phyloP scores from a whole-genome alignment of 2,888 invertebrate species.

The Tolmerus cingulatus region DNA sequence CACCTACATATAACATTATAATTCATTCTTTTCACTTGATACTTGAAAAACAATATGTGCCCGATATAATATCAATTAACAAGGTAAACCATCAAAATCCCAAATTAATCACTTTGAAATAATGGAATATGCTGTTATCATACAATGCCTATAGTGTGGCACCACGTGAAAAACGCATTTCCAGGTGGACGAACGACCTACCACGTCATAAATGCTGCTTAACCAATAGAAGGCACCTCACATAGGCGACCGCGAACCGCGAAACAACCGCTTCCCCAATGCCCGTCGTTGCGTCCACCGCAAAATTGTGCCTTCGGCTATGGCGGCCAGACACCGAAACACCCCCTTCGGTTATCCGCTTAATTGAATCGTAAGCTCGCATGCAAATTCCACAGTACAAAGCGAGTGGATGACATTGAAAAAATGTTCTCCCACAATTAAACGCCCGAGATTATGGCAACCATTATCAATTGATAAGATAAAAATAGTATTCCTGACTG shows the following conservation, averaged over 20 bases:
- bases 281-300: background rate
- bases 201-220: background rate
- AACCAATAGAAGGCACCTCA: background rate
- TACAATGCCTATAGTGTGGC: background rate
- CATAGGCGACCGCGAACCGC: background rate
- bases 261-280: background rate
- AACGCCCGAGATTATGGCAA: background rate
- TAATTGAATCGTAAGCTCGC: constrained; percentile 7
- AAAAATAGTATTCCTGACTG: background rate
- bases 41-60: background rate
- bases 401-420: background rate
- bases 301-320: background rate
- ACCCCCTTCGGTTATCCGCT: background rate
- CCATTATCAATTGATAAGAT: constrained; percentile 10
- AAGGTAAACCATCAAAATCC: background rate
- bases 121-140: background rate
- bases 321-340: background rate
- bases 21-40: background rate
- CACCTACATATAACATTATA: background rate
- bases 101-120: background rate
- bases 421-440: background rate
- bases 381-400: background rate
- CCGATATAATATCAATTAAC: background rate
- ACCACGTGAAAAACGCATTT: background rate
- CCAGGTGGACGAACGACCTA: background rate